A percentile compares a stretch with the other conserved stretches of the same genome.
These are phyloP conservation scores for Poeciliopsis presidionis DNA, from an alignment of 2,797 vertebrate species.

Conservation along the genomic window DNA sequence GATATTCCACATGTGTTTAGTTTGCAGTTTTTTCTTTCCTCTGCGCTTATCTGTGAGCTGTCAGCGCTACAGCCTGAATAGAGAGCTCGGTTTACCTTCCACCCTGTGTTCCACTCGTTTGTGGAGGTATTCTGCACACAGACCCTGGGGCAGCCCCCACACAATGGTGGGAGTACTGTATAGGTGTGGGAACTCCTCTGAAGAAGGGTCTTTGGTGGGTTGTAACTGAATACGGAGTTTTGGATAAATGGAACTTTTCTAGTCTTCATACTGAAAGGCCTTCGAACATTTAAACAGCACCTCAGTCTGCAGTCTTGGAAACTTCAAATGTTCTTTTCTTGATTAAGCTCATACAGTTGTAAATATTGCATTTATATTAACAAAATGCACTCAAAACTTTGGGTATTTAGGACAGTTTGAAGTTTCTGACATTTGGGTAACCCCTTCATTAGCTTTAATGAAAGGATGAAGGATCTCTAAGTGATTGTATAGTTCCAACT, in stretches of 20 bases:
- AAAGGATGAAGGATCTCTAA: background rate
- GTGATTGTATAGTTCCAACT: background rate
- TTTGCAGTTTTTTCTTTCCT: background rate
- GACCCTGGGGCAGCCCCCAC: background rate
- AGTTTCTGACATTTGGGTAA: background rate
- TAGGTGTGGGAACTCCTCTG: slow-evolving; percentile 4
- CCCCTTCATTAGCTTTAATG: background rate
- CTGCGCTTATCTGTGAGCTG: background rate
- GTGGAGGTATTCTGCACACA: background rate
- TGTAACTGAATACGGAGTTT: background rate
- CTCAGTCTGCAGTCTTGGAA: background rate
- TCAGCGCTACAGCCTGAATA: background rate
- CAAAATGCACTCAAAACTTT: background rate
- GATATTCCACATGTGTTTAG: background rate
- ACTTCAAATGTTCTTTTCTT: background rate
- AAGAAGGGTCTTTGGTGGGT: background rate
- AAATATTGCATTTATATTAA: background rate
- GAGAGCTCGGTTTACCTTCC: background rate
- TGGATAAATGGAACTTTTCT: background rate
- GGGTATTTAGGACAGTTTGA: background rate
- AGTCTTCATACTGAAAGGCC: background rate
- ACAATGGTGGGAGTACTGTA: background rate
- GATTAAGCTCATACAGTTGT: background rate
- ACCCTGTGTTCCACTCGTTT: background rate
- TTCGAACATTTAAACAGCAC: background rate